These are phyloP conservation scores for Actinernus sp. DNA, from an alignment of 92 coral and sea anemone genomes.

Conservation along the genomic window DNA sequence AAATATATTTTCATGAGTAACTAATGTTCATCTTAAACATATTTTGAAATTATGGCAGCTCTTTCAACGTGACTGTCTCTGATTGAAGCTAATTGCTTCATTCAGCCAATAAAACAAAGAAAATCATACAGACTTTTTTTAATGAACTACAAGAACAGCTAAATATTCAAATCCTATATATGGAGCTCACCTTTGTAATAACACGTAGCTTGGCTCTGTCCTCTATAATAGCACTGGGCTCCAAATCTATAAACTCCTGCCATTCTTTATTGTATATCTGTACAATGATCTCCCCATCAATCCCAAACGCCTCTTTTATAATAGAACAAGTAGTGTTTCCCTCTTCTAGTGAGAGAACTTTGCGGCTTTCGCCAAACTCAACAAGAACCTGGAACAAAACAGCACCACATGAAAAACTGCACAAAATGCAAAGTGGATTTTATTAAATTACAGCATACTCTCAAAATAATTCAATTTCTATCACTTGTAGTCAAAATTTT, in stretches of 20 bases:
- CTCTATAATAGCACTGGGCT: conserved; percentile 2
- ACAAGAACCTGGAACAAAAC: not conserved
- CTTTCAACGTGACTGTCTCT: conserved; percentile 15
- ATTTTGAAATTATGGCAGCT: conserved; percentile 4
- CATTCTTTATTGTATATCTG: conserved; percentile 30
- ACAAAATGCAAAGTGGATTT: too few species aligned
- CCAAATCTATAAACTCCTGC: conserved; percentile 32
- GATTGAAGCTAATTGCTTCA: conserved; percentile 14
- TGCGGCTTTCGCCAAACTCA: not conserved
- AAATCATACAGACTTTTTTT: conserved; percentile 2
- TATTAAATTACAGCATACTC: too few species aligned
- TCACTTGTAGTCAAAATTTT: too few species aligned
- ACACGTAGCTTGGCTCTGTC: conserved; percentile 24
- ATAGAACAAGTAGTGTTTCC: not conserved
- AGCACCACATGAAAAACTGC: too few species aligned
- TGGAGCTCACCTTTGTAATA: conserved; percentile 26
- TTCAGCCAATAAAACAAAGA: conserved; percentile 24
- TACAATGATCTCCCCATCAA: conserved; percentile 11
- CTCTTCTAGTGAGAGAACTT: not conserved
- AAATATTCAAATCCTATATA: too few species aligned
- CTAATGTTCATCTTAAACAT: not conserved
- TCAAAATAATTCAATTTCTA: too few species aligned
- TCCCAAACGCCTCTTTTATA: conserved; percentile 7
- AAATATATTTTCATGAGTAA: conserved; percentile 4
- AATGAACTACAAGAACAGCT: conserved; percentile 13